Evolutionary conservation across 2,113 vertebrate genomes (phyloP), one percentile per base, ranked within the genome.

Genomic region (Poecile atricapillus): DNA sequence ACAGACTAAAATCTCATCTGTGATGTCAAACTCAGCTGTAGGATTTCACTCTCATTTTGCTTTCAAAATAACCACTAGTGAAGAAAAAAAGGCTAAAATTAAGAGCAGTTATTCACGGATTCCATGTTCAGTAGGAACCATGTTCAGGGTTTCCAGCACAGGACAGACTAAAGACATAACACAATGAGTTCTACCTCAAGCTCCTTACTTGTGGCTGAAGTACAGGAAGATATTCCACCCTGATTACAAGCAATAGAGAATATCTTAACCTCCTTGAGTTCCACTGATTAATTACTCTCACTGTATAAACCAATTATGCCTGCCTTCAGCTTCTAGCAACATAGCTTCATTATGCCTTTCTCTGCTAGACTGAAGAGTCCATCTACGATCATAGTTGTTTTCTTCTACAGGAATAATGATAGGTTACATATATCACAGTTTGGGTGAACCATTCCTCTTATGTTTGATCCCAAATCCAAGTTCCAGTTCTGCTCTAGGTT

Each of bases 201-300:
- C 4, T n/a, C 31, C 31, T 82, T 81, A 20, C 69, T 93, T 53
- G 56, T 24, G 24, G 10, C 18, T 91, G 78, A 94, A 39, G 31
- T 53, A 49, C 10, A 85, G 62, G 91, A 91, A 93, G 62, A 65
- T 3, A 55, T 76, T 64, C 37, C 21, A 89, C 11, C 10, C 58
- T 77, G 62, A 90, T 89, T 94, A 75, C 28, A 80, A 93, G 50
- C 23, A 82, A 68, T 7, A 81, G 52, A 84, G 33, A 60, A 68
- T 68, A 75, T 64, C 65, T 82, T 52, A 64, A 83, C 20, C 37
- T 79, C 77, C 80, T 60, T 83, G 3, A 2, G 41, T 73, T 83
- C 75, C 67, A 85, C 55, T 69, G 75, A 87, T 91, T 90, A 95
- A 83, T 88, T 95, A 64, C 17, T 63, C 55, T 87, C 65, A 43